Conservation (phyloP, 2,797 vertebrate species). For the Sebastiscus tertius region DNA sequence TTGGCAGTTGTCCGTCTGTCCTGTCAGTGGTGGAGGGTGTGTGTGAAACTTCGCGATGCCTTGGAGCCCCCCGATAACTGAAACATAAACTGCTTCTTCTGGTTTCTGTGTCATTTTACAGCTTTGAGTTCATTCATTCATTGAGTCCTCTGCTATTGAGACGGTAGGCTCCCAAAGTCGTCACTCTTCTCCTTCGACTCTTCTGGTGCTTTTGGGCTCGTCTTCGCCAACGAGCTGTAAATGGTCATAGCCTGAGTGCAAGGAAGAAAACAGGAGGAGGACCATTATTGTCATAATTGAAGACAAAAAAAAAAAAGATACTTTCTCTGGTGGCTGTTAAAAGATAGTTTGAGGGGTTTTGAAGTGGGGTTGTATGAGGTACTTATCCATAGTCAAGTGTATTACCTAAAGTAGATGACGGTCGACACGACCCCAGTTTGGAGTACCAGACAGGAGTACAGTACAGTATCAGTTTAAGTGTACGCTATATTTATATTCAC, state of each 20-base stretch:
- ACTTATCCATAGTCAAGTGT: too few species aligned
- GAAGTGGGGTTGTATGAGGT: too few species aligned
- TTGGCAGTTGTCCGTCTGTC: not conserved
- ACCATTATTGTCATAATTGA: not conserved
- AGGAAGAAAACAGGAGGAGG: not conserved
- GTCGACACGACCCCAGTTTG: too few species aligned
- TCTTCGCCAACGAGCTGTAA: slow-evolving; percentile 71
- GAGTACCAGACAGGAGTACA: too few species aligned
- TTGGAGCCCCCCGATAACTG: not conserved
- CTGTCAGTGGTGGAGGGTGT: not conserved
- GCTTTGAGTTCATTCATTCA: slow-evolving; percentile 31
- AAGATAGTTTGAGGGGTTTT: too few species aligned
- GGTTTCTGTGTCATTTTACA: slow-evolving; percentile 15
- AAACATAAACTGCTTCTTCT: slow-evolving; percentile 15
- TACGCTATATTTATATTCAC: too few species aligned
- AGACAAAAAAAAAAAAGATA: not conserved
- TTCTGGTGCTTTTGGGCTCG: not conserved
- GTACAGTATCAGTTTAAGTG: too few species aligned
- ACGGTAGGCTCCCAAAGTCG: not conserved
- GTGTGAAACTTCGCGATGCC: not conserved
- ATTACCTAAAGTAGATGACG: too few species aligned
- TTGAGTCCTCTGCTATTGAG: slow-evolving; percentile 38
- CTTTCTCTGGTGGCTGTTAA: not conserved
- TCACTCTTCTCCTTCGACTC: slow-evolving; percentile 13
- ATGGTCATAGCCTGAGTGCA: slow-evolving; percentile 76